Percentiles rank a stretch among this genome's conserved stretches.
These are phyloP conservation scores for Paramuricea clavata DNA, from an alignment of 92 coral and sea anemone species.

Conservation along the genomic window DNA sequence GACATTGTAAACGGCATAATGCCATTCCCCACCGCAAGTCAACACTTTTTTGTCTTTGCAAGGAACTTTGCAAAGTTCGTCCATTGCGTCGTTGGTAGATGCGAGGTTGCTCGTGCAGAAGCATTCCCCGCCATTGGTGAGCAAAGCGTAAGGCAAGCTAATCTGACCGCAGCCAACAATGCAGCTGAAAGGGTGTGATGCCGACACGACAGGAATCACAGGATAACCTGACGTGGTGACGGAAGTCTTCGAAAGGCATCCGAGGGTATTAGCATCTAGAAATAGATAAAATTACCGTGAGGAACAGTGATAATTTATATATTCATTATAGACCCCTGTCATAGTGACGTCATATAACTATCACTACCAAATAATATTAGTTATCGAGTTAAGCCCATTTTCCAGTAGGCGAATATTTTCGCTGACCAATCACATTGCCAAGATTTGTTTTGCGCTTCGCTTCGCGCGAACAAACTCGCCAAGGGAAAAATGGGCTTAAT, in stretches of 20 bases:
- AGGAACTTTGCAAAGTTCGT: neutral
- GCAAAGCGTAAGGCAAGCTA: slow-evolving; percentile 13
- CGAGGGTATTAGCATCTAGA: slow-evolving; percentile 20
- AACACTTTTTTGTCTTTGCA: neutral
- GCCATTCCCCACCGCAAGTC: slow-evolving; percentile 11
- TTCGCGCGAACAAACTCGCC: too few relatives aligned
- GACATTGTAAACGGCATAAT: neutral
- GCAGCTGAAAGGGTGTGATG: slow-evolving; percentile 7
- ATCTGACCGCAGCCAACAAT: neutral
- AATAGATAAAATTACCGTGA: neutral
- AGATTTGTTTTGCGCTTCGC: too few relatives aligned
- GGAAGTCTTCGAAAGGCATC: slow-evolving; percentile 16
- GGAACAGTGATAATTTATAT: neutral
- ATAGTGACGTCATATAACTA: too few relatives aligned
- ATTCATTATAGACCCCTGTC: too few relatives aligned
- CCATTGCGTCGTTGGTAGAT: neutral
- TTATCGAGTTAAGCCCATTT: too few relatives aligned
- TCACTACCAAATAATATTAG: too few relatives aligned
- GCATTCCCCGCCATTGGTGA: slow-evolving; percentile 13
- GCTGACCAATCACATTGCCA: too few relatives aligned
- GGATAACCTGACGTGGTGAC: neutral
- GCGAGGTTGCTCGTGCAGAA: neutral
- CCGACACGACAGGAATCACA: neutral
- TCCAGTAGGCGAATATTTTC: too few relatives aligned
- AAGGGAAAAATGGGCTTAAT: too few relatives aligned